Evolutionary conservation across 2,113 vertebrate genomes (phyloP).

Genomic region (Eulacestoma nigropectus): DNA sequence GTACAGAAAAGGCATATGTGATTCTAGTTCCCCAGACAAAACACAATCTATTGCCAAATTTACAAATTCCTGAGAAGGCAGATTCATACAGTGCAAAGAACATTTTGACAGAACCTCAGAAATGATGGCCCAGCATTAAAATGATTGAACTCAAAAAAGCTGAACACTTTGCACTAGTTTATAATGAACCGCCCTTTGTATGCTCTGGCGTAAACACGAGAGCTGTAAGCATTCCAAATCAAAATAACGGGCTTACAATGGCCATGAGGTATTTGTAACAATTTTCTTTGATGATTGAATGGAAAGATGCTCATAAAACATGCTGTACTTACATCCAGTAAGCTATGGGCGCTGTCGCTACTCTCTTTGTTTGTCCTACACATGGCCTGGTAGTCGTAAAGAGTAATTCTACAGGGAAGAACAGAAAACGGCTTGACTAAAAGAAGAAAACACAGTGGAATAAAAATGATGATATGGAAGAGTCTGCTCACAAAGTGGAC

Average conservation of each 20-base stretch:
- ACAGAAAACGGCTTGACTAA: conserved; percentile 63
- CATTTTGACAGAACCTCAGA: not conserved
- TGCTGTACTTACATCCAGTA: conserved; percentile 87
- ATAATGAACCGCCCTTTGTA: not conserved
- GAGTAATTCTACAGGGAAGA: conserved; percentile 82
- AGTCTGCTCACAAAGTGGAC: not conserved
- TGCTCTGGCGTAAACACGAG: not conserved
- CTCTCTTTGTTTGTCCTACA: conserved; percentile 92
- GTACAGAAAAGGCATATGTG: not conserved
- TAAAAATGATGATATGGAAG: not conserved
- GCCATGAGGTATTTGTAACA: not conserved
- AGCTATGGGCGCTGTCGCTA: conserved; percentile 85
- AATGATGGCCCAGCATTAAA: not conserved
- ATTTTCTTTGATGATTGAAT: not conserved
- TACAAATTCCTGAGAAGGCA: not conserved
- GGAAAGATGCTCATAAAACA: conserved; percentile 2
- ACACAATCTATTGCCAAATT: not conserved
- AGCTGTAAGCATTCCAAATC: not conserved
- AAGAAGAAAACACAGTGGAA: conserved; percentile 28
- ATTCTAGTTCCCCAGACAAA: not conserved
- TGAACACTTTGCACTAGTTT: not conserved
- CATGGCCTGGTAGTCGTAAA: conserved; percentile 97
- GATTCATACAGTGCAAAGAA: not conserved
- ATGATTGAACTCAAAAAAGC: not conserved
- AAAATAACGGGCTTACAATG: not conserved